phyloP scores from a whole-genome alignment of 2,797 vertebrate species.

The Pseudotriccus pelzelni region DNA sequence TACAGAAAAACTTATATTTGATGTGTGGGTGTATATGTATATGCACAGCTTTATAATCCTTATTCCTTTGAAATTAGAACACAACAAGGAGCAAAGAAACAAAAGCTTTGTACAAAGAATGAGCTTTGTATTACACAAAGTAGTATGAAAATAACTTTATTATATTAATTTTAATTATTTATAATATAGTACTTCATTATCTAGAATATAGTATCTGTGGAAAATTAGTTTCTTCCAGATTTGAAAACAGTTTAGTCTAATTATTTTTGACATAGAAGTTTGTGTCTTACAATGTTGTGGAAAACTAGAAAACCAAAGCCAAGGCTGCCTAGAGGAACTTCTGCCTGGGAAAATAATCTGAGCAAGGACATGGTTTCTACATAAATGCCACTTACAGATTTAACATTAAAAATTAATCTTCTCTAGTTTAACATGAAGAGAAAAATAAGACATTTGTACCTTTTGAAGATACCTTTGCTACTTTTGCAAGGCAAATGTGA shows the following conservation, averaged over 20 bases:
- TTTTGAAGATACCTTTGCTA: neutral
- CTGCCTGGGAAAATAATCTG: neutral
- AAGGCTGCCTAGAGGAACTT: neutral
- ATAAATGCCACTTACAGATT: neutral
- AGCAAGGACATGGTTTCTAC: neutral
- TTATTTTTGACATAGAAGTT: neutral
- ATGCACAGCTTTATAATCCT: neutral
- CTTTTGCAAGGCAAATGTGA: neutral
- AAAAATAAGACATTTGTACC: neutral
- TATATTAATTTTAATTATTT: neutral
- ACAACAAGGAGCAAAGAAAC: neutral
- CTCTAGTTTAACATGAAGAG: neutral
- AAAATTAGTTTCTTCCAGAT: neutral
- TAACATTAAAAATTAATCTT: constrained; percentile 1
- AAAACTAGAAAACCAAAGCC: neutral
- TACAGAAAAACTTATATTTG: neutral
- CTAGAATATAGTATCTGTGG: neutral
- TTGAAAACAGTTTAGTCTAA: neutral
- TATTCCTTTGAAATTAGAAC: neutral
- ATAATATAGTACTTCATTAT: neutral
- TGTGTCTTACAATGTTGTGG: neutral
- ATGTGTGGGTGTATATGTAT: neutral
- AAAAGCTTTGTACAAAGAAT: neutral
- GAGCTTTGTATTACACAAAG: neutral
- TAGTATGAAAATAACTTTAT: neutral